A percentile compares a stretch with the other conserved stretches of the same genome.
Evolutionary conservation across 2,797 vertebrate species (phyloP).

Genomic region (Micromesistius poutassou): DNA sequence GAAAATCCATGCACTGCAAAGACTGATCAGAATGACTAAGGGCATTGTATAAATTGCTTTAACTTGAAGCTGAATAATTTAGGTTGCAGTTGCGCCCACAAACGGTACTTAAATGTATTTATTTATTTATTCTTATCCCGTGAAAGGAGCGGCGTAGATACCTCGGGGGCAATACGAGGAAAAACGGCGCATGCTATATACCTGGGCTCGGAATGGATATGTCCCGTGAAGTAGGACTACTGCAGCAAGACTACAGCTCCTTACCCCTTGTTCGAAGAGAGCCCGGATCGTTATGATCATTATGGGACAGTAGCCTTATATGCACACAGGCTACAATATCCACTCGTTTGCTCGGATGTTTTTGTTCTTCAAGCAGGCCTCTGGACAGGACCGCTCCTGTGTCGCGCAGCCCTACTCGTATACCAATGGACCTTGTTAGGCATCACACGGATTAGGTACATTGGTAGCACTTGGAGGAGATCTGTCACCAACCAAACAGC

Average conservation of each 20-base stretch:
- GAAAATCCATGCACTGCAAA: constrained; percentile 44
- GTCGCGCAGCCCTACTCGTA: constrained; percentile 46
- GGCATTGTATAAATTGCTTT: constrained; percentile 44
- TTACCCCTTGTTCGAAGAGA: constrained; percentile 70
- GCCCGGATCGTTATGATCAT: constrained; percentile 72
- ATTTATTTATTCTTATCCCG: constrained; percentile 44
- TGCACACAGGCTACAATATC: constrained; percentile 40
- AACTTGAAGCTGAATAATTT: constrained; percentile 51
- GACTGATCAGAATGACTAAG: constrained; percentile 52
- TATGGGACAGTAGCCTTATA: constrained; percentile 48
- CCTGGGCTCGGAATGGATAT: constrained; percentile 43
- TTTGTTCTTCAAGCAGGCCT: constrained; percentile 27
- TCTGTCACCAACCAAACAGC: constrained; percentile 47
- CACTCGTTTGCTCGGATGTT: constrained; percentile 50
- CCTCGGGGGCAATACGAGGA: constrained; percentile 54
- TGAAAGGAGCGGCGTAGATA: constrained; percentile 52
- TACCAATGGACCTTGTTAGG: constrained; percentile 58
- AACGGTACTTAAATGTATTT: constrained; percentile 40
- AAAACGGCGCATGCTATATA: constrained; percentile 45
- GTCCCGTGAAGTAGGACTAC: constrained; percentile 49
- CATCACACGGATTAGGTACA: constrained; percentile 70
- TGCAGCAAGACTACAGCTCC: constrained; percentile 54
- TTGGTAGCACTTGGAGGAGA: constrained; percentile 55
- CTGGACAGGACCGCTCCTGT: constrained; percentile 29
- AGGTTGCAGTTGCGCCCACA: constrained; percentile 42